Percentiles rank a stretch among this genome's conserved stretches.
Evolutionary conservation across 2,888 invertebrate species (phyloP).

Genomic region (Sceliomorpha sp.): DNA sequence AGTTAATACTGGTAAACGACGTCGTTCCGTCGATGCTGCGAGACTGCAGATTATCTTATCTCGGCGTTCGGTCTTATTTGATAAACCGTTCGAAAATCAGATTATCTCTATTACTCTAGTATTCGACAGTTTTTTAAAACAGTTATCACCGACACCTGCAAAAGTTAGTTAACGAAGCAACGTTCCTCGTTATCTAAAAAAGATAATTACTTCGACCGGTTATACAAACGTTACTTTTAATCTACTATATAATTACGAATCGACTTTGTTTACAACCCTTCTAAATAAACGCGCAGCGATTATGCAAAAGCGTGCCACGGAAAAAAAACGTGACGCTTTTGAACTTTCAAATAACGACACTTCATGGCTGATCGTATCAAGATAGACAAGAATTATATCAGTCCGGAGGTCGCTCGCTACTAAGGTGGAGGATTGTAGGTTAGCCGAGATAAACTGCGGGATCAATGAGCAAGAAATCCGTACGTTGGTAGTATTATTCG

Average conservation of each 20-base stretch:
- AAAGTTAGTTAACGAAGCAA: too few species aligned
- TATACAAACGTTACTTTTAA: too few species aligned
- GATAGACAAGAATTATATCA: constrained; percentile 41
- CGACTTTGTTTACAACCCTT: constrained; percentile 33
- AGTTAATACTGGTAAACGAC: too few species aligned
- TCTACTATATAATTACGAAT: not conserved
- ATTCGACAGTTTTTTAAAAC: too few species aligned
- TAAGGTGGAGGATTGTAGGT: constrained; percentile 24
- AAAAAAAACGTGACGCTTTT: constrained; percentile 6
- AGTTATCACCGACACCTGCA: too few species aligned
- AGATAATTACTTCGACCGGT: too few species aligned
- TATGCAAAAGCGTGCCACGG: constrained; percentile 25
- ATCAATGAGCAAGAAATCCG: constrained; percentile 42
- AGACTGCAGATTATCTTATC: too few species aligned
- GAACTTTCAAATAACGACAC: constrained; percentile 44
- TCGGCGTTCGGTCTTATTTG: too few species aligned
- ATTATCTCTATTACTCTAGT: too few species aligned
- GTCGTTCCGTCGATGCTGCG: too few species aligned
- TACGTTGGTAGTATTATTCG: constrained; percentile 38
- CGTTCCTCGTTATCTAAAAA: too few species aligned
- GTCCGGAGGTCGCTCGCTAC: constrained; percentile 29
- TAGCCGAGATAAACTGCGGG: constrained; percentile 36
- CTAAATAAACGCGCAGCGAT: constrained; percentile 38
- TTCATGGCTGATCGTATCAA: constrained; percentile 40
- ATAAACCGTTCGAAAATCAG: too few species aligned